These are phyloP conservation scores for Fratercula arctica DNA, from an alignment of 2,797 vertebrate species.

Conservation along the genomic window DNA sequence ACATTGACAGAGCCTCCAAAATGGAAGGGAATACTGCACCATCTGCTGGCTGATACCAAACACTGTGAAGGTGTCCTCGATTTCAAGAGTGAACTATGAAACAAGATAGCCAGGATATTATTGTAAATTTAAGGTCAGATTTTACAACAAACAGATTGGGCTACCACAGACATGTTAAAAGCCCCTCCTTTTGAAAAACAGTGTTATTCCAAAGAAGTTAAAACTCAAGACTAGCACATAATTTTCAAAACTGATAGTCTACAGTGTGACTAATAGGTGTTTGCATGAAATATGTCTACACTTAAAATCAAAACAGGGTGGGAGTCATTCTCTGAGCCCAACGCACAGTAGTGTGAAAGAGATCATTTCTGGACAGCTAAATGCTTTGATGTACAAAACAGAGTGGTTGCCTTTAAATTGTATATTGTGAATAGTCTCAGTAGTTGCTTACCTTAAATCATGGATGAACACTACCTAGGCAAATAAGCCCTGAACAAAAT, in stretches of 20 bases:
- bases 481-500: background rate
- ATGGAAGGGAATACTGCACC: slow-evolving; percentile 53
- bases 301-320: background rate
- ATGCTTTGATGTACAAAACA: background rate
- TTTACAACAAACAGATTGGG: background rate
- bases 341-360: background rate
- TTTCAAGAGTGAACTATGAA: background rate
- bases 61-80: background rate
- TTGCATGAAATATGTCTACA: background rate
- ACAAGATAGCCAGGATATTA: background rate
- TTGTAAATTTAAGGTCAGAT: background rate
- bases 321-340: background rate
- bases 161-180: background rate
- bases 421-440: background rate
- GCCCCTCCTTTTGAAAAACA: background rate
- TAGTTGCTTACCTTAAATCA: background rate
- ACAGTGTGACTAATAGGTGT: background rate
- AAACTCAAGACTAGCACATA: background rate
- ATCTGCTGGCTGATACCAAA: slow-evolving; percentile 50
- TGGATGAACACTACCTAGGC: background rate
- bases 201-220: background rate
- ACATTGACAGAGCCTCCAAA: background rate
- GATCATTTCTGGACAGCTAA: background rate
- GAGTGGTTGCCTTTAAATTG: background rate
- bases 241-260: background rate